Evolutionary conservation across 2,797 vertebrate species (phyloP).

Genomic region (Argya squamiceps): DNA sequence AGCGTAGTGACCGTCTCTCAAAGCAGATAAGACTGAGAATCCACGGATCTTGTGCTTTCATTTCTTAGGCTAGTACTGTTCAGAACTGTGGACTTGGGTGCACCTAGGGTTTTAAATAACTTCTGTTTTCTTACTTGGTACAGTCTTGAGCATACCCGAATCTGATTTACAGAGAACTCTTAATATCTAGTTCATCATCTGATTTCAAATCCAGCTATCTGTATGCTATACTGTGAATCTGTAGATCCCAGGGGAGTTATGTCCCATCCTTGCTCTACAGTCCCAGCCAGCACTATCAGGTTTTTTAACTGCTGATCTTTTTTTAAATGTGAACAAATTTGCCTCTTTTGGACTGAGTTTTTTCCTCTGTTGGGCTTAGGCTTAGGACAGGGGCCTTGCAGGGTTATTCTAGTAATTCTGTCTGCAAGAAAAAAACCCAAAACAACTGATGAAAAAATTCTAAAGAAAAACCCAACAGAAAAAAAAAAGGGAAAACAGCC

Average conservation of each 20-base stretch:
- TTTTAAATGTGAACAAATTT: not conserved
- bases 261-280: not conserved
- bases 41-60: not conserved
- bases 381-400: not conserved
- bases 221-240: not conserved
- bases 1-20: not conserved
- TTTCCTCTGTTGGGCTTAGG: not conserved
- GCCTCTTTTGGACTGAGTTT: not conserved
- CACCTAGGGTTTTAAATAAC: not conserved
- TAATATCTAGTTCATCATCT: not conserved
- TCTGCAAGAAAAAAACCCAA: not conserved
- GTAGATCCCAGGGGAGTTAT: not conserved
- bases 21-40: not conserved
- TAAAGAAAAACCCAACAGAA: rapidly evolving
- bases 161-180: not conserved
- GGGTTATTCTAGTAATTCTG: not conserved
- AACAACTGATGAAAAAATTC: not conserved
- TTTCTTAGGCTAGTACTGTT: not conserved
- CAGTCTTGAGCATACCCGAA: not conserved
- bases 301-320: not conserved
- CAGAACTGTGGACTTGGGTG: not conserved
- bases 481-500: not conserved
- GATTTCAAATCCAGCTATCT: not conserved
- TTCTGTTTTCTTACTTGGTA: not conserved
- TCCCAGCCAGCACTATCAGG: not conserved